A percentile compares a stretch with the other conserved stretches of the same genome.
phyloP scores from a whole-genome alignment of 2,113 vertebrate species.

The Dunckerocampus dactyliophorus region DNA sequence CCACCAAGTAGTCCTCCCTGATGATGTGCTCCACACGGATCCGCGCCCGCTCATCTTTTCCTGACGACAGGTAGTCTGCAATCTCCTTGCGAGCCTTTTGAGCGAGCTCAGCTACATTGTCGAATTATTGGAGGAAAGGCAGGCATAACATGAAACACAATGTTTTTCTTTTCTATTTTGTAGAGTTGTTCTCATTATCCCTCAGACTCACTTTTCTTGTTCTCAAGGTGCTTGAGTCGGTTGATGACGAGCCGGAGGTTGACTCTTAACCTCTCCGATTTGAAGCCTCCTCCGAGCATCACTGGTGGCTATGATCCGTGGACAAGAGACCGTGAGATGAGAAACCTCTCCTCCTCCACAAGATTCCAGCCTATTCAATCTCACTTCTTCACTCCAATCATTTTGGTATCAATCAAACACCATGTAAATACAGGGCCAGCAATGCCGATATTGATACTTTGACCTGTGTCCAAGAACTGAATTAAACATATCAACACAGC shows the following conservation, averaged over 20 bases:
- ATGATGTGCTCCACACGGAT: constrained; percentile 98
- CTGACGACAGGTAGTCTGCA: constrained; percentile 91
- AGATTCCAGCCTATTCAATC: neutral
- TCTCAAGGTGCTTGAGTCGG: constrained; percentile 94
- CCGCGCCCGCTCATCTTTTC: constrained; percentile 93
- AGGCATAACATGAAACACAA: neutral
- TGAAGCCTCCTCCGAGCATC: constrained; percentile 93
- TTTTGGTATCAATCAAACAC: too few species aligned
- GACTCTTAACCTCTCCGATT: constrained; percentile 89
- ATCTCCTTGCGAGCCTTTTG: constrained; percentile 98
- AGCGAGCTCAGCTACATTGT: constrained; percentile 85
- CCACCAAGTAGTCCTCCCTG: constrained; percentile 96
- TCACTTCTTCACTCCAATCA: neutral
- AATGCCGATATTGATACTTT: too few species aligned
- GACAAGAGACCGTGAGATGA: neutral
- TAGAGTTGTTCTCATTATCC: neutral
- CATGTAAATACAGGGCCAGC: too few species aligned
- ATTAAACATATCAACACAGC: too few species aligned
- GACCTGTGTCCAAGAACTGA: too few species aligned
- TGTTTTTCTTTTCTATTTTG: too few species aligned
- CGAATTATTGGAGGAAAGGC: neutral
- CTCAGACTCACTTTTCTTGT: constrained; percentile 92
- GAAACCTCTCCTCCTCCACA: too few species aligned
- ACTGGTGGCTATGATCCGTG: constrained; percentile 42
- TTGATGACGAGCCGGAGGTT: constrained; percentile 96